Evolutionary conservation across 2,888 invertebrate genomes (phyloP), one percentile per base, ranked within the genome.

Genomic region (Diaprepes abbreviatus): DNA sequence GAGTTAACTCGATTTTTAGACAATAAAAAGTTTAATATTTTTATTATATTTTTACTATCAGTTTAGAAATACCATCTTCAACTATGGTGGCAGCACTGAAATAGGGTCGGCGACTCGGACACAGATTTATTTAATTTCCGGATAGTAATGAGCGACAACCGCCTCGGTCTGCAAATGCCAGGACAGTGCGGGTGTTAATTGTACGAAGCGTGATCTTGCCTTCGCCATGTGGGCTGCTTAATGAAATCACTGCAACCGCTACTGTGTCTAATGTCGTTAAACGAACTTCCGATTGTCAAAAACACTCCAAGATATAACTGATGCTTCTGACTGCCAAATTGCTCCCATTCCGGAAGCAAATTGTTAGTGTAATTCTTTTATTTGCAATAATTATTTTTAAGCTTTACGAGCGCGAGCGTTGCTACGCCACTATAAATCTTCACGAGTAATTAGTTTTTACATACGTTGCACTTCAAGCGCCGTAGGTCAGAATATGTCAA

Each of bases 91-190:
- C n/a, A n/a, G n/a, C n/a, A n/a, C n/a, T n/a, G n/a, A n/a, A n/a
- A n/a, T n/a, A n/a, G n/a, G 77, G 76, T 78, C 77, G 75, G 66
- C 75, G 74, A 76, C 75, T 75, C 69, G 17, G 58, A 58, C 74
- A 70, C 76, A 78, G 78, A 79, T 80, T 79, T 80, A 81, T 81
- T 81, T 80, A 81, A 81, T 81, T 81, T 81, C 80, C 80, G 79
- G 77, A 76, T 74, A 58, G 73, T 78, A 79, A 79, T 78, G 75
- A 77, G 54, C 54, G 24, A 31, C 63, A 64, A 54, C 54, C 52
- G 40, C 33, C 54, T 50, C 21, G 33, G 45, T 16, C 24, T 24
- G 48, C 75, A 52, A 63, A 68, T 43, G 33, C 24, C 55, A 36
- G 35, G 21, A 65, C 69, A 57, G 74, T 74, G 75, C 75, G 75